These are phyloP conservation scores for Elaphurus davidianus DNA, from an alignment of 2,113 vertebrate genomes.

Conservation along the genomic window DNA sequence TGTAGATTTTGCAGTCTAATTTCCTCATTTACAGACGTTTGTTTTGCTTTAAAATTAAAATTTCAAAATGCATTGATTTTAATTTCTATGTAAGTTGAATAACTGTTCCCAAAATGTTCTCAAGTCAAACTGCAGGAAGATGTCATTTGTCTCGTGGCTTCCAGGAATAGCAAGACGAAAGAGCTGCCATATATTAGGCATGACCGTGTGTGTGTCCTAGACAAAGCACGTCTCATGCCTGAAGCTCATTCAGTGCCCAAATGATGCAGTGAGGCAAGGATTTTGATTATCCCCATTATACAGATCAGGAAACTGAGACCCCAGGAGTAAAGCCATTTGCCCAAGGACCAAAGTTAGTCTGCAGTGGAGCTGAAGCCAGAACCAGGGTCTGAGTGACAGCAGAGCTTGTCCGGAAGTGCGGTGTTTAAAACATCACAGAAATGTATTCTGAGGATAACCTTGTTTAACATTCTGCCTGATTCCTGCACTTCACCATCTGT, in stretches of 20 bases:
- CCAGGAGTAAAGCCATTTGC: background rate
- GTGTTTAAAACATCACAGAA: background rate
- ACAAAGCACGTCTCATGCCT: fast-evolving
- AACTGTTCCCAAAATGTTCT: background rate
- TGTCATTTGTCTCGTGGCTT: background rate
- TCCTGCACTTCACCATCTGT: background rate
- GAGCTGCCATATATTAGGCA: too few species aligned
- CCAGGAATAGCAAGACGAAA: background rate
- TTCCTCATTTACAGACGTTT: background rate
- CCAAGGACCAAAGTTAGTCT: background rate
- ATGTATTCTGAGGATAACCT: background rate
- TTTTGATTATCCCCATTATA: background rate
- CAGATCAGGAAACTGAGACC: background rate
- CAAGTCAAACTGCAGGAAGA: background rate
- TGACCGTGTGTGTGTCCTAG: fast-evolving
- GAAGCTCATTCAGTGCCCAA: fast-evolving
- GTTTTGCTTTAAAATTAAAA: background rate
- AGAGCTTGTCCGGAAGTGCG: fast-evolving
- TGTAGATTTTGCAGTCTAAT: background rate
- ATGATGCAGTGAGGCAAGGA: fast-evolving
- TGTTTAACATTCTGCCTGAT: background rate
- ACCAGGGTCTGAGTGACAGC: background rate
- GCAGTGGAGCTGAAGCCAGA: background rate
- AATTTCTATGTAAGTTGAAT: background rate
- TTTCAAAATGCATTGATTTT: background rate